Base-by-base conservation (phyloP, 2,888 invertebrate genomes). In the Synergus umbraculus region DNA sequence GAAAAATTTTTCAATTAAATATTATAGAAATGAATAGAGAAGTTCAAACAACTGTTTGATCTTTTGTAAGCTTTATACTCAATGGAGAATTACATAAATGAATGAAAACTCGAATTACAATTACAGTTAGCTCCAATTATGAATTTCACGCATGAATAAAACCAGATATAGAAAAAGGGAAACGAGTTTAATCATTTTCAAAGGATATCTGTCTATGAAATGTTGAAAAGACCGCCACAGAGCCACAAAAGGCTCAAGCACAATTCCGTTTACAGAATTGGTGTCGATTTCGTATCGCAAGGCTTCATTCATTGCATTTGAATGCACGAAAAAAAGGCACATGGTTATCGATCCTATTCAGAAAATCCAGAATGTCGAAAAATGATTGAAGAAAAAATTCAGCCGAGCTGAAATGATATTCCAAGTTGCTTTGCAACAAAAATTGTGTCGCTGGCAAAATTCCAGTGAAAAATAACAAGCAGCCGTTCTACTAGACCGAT, bases 381-480 rank as follows among this genome's bases (percentile, higher is more conserved):
- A 41, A 65, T 65, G 9, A 65, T 15, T 8, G 4, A 9, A 41
- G n/a, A 12, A 41, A 41, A 66, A 66, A 66, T n/a, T n/a, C 37
- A 49, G 29, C 15, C 4, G 10, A n/a, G 46, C 46, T 63, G 29
- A 54, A 54, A 41, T n/a, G 73, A 41, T 69, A 69, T 49, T 69
- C 46, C 46, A 22, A 46, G 29, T 18, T 18, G n/a, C 0, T 73
- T 37, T 41, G 9, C 41, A 13, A 49, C 49, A 49, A 8, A 54
- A 54, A 73, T 69, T 54, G 73, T 73, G 15, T 54, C 7, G 4
- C 37, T 73, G 73, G 73, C 73, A 73, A 29, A 54, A 54, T 54
- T 73, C 73, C 73, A 73, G 18, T 73, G 29, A 73, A 73, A 73
- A 73, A 73, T 54, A 58, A n/a, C 22, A 73, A 49, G 29, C 49